Evolutionary conservation across 2,888 invertebrate genomes (phyloP).

Genomic region (Hypena proboscidalis): DNA sequence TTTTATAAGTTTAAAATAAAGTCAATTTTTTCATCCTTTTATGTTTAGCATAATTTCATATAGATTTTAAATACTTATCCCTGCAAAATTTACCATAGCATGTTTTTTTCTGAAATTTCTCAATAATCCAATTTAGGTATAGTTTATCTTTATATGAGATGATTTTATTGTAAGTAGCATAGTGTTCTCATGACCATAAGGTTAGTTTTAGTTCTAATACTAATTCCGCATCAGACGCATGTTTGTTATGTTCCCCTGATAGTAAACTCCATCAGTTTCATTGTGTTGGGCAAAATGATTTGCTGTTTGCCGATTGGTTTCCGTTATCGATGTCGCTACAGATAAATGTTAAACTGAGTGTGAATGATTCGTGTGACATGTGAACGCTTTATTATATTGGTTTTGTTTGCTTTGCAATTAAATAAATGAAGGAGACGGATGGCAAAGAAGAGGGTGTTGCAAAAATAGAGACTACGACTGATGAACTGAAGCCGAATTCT

Average conservation of each 20-base stretch:
- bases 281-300: slow-evolving; percentile 63
- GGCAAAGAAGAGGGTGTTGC: slow-evolving; percentile 74
- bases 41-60: slow-evolving; percentile 22
- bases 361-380: slow-evolving; percentile 51
- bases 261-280: slow-evolving; percentile 39
- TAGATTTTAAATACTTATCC: slow-evolving; percentile 18
- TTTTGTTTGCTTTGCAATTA: slow-evolving; percentile 79
- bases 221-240: slow-evolving; percentile 54
- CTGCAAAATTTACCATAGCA: slow-evolving; percentile 36
- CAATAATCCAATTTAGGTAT: slow-evolving; percentile 31
- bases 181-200: slow-evolving; percentile 37
- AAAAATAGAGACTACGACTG: slow-evolving; percentile 79
- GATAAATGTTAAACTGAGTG: slow-evolving; percentile 46
- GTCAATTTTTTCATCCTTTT: slow-evolving; percentile 24
- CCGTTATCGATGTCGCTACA: slow-evolving; percentile 65
- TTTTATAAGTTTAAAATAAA: no score
- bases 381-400: slow-evolving; percentile 66
- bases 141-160: slow-evolving; percentile 18
- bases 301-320: slow-evolving; percentile 60
- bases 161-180: slow-evolving; percentile 37
- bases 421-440: slow-evolving; percentile 71
- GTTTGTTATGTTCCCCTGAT: slow-evolving; percentile 37
- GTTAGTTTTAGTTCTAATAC: slow-evolving; percentile 37
- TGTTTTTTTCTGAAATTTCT: slow-evolving; percentile 41
- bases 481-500: slow-evolving; percentile 76